Evolutionary conservation across 2,888 invertebrate genomes (phyloP).

Genomic region (Sinhomidia bicolor): DNA sequence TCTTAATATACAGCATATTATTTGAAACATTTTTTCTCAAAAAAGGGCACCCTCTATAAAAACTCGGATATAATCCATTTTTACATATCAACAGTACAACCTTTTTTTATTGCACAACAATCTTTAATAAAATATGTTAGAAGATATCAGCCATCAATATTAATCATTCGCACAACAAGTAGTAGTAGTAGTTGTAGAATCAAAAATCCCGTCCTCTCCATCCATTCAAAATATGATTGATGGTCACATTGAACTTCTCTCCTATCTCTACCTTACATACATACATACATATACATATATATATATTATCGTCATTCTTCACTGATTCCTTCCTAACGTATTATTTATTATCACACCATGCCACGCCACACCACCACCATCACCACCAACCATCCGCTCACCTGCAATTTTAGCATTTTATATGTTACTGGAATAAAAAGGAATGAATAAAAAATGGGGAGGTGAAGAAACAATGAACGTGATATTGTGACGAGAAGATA

Average conservation of each 20-base stretch:
- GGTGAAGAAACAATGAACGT: slow-evolving; percentile 58
- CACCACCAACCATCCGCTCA: neutral
- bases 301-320: neutral
- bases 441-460: slow-evolving; percentile 51
- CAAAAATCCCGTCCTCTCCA: slow-evolving; percentile 27
- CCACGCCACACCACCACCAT: slow-evolving; percentile 8
- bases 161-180: slow-evolving; percentile 42
- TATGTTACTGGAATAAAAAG: slow-evolving; percentile 70
- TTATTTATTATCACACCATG: slow-evolving; percentile 26
- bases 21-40: too few species aligned
- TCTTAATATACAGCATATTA: too few species aligned
- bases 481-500: neutral
- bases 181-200: slow-evolving; percentile 29
- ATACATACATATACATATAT: neutral
- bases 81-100: neutral
- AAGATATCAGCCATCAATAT: slow-evolving; percentile 38
- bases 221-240: slow-evolving; percentile 52
- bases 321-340: neutral
- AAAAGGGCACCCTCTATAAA: too few species aligned
- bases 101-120: neutral
- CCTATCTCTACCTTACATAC: neutral
- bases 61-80: neutral
- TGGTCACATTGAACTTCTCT: slow-evolving; percentile 53
- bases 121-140: neutral
- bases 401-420: slow-evolving; percentile 2